Evolutionary conservation across 2,888 invertebrate species (phyloP).

Genomic region (Stratiomys singularior): DNA sequence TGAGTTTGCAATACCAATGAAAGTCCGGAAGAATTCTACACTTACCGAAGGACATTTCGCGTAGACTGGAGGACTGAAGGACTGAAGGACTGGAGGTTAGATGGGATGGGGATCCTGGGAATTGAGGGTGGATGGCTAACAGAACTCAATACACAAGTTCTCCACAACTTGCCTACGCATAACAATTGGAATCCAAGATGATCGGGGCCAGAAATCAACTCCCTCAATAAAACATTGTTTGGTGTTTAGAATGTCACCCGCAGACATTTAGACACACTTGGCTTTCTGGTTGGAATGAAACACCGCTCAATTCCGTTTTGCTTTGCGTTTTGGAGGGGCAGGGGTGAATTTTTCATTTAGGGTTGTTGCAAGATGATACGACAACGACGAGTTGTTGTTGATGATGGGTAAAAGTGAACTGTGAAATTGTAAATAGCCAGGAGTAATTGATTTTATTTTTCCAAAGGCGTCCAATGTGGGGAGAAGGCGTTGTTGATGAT

Average conservation of each 20-base stretch:
- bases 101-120: conserved; percentile 37
- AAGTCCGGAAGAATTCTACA: conserved; percentile 16
- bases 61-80: not conserved
- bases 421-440: conserved; percentile 51
- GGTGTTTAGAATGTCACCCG: conserved; percentile 65
- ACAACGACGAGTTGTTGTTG: not conserved
- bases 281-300: conserved; percentile 27
- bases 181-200: conserved; percentile 28
- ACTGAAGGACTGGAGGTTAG: conserved; percentile 21
- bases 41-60: conserved; percentile 23
- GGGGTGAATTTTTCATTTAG: conserved; percentile 40
- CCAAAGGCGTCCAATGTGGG: conserved; percentile 14
- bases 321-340: conserved; percentile 10
- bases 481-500: conserved; percentile 30
- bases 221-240: conserved; percentile 63
- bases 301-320: not conserved
- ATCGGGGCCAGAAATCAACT: conserved; percentile 49
- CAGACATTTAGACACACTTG: conserved; percentile 60
- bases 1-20: not conserved
- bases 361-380: conserved; percentile 36
- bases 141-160: not conserved
- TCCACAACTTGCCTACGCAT: conserved; percentile 8
- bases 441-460: conserved; percentile 47
- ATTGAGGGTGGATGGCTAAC: conserved; percentile 18
- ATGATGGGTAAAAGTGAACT: conserved; percentile 41